Evolutionary conservation across 2,888 invertebrate genomes (phyloP), one percentile per base, ranked within the genome.

Genomic region (Willowsia nigromaculata): DNA sequence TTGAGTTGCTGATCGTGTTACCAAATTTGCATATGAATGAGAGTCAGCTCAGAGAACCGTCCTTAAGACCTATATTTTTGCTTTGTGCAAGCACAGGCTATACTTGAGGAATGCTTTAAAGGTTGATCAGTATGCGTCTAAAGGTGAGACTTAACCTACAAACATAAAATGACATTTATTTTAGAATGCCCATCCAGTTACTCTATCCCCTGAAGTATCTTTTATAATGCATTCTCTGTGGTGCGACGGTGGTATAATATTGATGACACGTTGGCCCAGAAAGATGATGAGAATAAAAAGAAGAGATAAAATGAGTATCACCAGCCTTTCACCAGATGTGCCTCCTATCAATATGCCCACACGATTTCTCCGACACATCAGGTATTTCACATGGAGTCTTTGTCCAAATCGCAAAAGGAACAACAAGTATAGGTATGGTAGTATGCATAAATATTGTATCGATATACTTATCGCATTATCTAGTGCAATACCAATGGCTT

Each of bases 261-360:
- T 68, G 68, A 68, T 74, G 74, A 74, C 74, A 74, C 25, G n/a
- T 25, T 71, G n/a, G 33, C 80, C 74, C 47, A 47, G 74, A 74
- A 74, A 47, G 74, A 40, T 62, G 59, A 62, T 81, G 83, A 83
- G 83, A 47, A 68, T 68, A 68, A 68, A 50, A 80, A 71, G 71
- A 30, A 59, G 68, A 65, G 68, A 65, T 83, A 83, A 50, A 68
- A 40, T 65, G 50, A 68, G 68, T 47, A 83, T 83, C 83, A 83
- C 47, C 83, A 68, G 68, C 68, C 68, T 82, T 83, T 68, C 27
- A 65, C 65, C 83, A 83, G 83, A 83, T 83, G 83, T 50, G 83
- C 50, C 83, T 13, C 68, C 30, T 33, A 7, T 3, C 68, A 33
- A 68, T 68, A 37, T 22, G 18, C 18, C 9, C 40, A 68, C 68